Percentiles rank a stretch among this genome's conserved stretches.
phyloP scores from a whole-genome alignment of 2,888 invertebrate genomes.

The Troides aeacus region DNA sequence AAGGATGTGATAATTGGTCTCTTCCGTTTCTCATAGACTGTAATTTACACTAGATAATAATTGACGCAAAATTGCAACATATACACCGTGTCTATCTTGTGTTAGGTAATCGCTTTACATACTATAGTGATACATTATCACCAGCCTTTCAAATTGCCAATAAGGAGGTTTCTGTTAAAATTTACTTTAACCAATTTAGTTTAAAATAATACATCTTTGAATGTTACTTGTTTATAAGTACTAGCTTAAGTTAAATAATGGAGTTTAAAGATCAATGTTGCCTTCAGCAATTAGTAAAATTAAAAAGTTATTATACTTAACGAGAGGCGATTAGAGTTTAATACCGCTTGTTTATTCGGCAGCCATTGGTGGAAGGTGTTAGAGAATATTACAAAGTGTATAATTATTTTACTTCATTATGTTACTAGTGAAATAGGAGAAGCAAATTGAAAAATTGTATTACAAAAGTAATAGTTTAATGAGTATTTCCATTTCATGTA shows the following conservation, averaged over 20 bases:
- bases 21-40: slow-evolving; percentile 35
- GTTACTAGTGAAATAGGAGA: not conserved
- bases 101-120: too few species aligned
- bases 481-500: too few species aligned
- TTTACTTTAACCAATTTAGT: not conserved
- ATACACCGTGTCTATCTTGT: not conserved
- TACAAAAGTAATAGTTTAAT: not conserved
- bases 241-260: not conserved
- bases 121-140: too few species aligned
- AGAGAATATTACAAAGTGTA: not conserved
- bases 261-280: not conserved
- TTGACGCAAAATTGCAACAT: slow-evolving; percentile 15
- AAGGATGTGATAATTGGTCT: slow-evolving; percentile 37
- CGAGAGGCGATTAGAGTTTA: not conserved
- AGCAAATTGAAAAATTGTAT: not conserved
- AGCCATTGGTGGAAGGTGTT: not conserved
- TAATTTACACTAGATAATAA: slow-evolving; percentile 31
- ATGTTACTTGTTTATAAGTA: not conserved
- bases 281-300: not conserved
- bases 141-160: too few species aligned
- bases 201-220: not conserved
- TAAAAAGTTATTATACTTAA: not conserved
- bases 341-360: not conserved
- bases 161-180: not conserved
- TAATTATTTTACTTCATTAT: too few species aligned